Evolutionary conservation across 2,113 vertebrate genomes (phyloP).

Genomic region (Mionectes macconnelli): DNA sequence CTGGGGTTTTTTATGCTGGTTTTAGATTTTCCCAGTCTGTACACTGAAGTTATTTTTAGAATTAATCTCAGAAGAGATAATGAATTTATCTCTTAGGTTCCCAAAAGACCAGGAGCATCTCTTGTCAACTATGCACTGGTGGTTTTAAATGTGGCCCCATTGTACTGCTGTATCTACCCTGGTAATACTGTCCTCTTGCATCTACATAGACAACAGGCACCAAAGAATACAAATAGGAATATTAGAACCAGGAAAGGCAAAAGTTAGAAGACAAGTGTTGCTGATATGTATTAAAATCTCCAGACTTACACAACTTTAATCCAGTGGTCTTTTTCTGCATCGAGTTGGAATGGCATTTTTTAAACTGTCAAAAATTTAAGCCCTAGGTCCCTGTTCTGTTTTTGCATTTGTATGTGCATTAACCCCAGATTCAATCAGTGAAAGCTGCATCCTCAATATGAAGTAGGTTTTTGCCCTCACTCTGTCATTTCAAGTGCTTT

Average conservation of each 20-base stretch:
- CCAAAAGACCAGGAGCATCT: not conserved
- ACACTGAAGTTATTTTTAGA: not conserved
- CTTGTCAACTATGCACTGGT: not conserved
- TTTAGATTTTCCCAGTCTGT: not conserved
- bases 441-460: not conserved
- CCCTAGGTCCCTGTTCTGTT: not conserved
- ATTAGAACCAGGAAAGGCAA: not conserved
- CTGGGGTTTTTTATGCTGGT: accelerated
- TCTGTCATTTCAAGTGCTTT: not conserved
- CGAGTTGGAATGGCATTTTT: not conserved
- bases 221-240: not conserved
- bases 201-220: not conserved
- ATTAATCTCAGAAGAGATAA: not conserved
- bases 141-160: not conserved
- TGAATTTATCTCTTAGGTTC: not conserved
- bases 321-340: not conserved
- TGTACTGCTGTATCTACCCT: not conserved
- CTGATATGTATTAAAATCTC: not conserved
- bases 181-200: not conserved
- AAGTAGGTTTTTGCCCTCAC: not conserved
- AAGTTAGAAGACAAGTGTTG: not conserved
- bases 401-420: not conserved
- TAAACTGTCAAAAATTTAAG: not conserved
- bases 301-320: not conserved
- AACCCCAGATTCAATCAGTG: not conserved